phyloP scores from a whole-genome alignment of 2,113 vertebrate species.

The Leptobrachium ailaonicum region DNA sequence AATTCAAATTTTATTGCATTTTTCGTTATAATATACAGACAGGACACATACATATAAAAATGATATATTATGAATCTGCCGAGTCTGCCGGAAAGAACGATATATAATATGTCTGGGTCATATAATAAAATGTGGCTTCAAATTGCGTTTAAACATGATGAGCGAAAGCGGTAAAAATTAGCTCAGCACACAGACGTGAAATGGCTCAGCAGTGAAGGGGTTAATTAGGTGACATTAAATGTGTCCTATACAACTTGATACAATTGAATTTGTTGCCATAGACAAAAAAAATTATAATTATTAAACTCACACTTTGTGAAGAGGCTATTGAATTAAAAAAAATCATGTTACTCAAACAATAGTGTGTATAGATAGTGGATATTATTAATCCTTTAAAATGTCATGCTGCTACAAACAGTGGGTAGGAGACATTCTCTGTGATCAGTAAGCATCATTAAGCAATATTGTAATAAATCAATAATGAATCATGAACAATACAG shows the following conservation, averaged over 20 bases:
- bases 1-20: no score
- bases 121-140: no score
- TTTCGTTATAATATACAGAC: no score
- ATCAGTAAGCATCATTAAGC: conserved; percentile 52
- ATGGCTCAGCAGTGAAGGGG: no score
- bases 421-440: conserved; percentile 36
- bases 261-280: conserved; percentile 9
- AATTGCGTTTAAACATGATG: no score
- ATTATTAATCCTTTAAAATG: conserved; percentile 50
- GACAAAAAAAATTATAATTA: conserved; percentile 25
- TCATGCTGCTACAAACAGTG: conserved; percentile 44
- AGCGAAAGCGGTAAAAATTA: no score
- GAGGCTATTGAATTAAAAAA: conserved; percentile 20
- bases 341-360: conserved; percentile 38
- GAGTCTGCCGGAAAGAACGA: no score
- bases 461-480: conserved; percentile 53
- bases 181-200: no score
- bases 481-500: conserved; percentile 52
- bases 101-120: no score
- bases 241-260: background rate
- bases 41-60: no score
- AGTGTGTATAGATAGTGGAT: conserved; percentile 23
- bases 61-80: no score
- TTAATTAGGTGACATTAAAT: no score
- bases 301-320: conserved; percentile 26